Evolutionary conservation across 2,797 vertebrate species (phyloP).

Genomic region (Emys orbicularis): DNA sequence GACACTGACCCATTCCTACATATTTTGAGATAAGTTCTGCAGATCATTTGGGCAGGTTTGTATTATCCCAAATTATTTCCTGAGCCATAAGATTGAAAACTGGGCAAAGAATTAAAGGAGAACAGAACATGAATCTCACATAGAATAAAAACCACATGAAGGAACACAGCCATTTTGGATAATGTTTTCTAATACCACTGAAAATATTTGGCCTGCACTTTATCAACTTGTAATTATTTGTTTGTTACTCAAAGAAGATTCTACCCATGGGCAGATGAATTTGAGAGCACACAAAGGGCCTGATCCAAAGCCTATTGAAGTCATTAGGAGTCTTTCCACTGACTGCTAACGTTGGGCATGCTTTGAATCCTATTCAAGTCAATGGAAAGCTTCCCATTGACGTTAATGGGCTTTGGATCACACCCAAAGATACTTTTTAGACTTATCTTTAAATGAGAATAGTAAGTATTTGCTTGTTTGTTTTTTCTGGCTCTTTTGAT

Average conservation of each 20-base stretch:
- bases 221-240: neutral
- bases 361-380: neutral
- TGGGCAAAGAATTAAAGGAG: neutral
- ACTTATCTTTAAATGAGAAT: neutral
- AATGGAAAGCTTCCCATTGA: neutral
- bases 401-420: neutral
- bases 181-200: neutral
- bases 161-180: neutral
- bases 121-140: neutral
- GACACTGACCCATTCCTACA: neutral
- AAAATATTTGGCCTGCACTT: neutral
- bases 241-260: neutral
- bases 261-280: neutral
- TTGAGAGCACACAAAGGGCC: neutral
- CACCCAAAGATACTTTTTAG: neutral
- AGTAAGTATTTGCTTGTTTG: neutral
- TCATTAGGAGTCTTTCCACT: neutral
- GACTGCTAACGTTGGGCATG: neutral
- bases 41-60: neutral
- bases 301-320: neutral
- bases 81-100: rapidly evolving
- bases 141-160: neutral
- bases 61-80: neutral
- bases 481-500: neutral
- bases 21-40: neutral